Evolutionary conservation across 2,797 vertebrate genomes (phyloP), one percentile per base, ranked within the genome.

Genomic region (Tamandua tetradactyla): DNA sequence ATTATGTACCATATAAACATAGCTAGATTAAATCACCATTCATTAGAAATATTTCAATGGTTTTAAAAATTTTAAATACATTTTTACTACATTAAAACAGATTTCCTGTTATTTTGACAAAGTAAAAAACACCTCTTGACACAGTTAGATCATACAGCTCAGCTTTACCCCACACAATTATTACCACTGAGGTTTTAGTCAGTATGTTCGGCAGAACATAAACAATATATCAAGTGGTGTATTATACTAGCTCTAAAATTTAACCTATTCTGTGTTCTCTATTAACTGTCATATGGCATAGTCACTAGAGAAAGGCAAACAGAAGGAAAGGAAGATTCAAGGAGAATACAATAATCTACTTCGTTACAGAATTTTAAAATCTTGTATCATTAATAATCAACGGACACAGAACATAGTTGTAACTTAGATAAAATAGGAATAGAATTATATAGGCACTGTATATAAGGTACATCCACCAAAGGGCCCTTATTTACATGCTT

Each of bases 301-400:
- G 44, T 20, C 15, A 79, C 35, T 18, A 57, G 5, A 61, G 37
- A 95, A 61, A 92, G 12, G 25, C 92, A 83, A 86, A 69, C 3
- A 75, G 17, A 93, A 87, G 55, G 32, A 61, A 81, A 61, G 44
- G n/a, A 61, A 12, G 44, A 68, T 37, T 79, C 11, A 74, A 49
- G 32, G 59, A 74, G 37, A 84, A 68, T 55, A 35, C 55, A 78
- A 62, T 27, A 84, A 79, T 91, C 35, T 57, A 15, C 40, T 71
- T 71, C 83, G 64, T 30, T 74, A 94, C 2, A 87, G 22, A 83
- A 66, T 76, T 96, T 22, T 57, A 91, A 83, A 94, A 59, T 18
- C 76, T 11, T 83, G 71, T n/a, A 2, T 68, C 71, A 93, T 92
- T 75, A 59, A 32, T 32, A 94, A 59, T 69, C 30, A 90, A 83